Percentiles rank a stretch among this genome's conserved stretches.
phyloP scores from a whole-genome alignment of 2,888 invertebrate species.

The Apomyelois bistriatella region DNA sequence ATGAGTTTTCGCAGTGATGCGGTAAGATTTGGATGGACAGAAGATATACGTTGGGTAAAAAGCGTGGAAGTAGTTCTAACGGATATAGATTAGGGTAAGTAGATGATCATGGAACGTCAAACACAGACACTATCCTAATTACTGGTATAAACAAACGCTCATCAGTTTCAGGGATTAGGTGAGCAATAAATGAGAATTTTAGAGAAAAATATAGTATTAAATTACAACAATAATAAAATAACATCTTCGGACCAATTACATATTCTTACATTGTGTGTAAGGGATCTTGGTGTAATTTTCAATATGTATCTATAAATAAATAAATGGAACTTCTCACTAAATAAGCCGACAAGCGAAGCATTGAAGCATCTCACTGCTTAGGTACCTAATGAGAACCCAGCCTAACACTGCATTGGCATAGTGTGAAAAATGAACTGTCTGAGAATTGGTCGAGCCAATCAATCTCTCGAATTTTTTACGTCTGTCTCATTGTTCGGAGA shows the following conservation, averaged over 20 bases:
- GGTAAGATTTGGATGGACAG: constrained; percentile 23
- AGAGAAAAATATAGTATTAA: too few species aligned
- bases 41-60: constrained; percentile 38
- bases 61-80: constrained; percentile 36
- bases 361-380: too few species aligned
- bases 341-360: too few species aligned
- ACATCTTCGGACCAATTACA: too few species aligned
- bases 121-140: neutral
- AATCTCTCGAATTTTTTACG: neutral
- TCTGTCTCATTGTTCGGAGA: neutral
- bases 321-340: too few species aligned
- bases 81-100: constrained; percentile 27
- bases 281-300: too few species aligned
- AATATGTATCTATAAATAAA: too few species aligned
- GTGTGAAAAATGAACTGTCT: neutral
- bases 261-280: too few species aligned
- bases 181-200: neutral
- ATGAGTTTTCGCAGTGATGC: constrained; percentile 27
- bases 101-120: constrained; percentile 20
- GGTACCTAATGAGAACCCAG: too few species aligned
- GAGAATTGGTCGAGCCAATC: neutral
- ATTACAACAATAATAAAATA: too few species aligned
- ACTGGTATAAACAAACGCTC: neutral
- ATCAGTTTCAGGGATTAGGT: neutral
- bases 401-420: too few species aligned